A percentile compares a stretch with the other conserved stretches of the same genome.
Conservation (phyloP, 2,797 vertebrate species). For the Mormyrops boulengeri region DNA sequence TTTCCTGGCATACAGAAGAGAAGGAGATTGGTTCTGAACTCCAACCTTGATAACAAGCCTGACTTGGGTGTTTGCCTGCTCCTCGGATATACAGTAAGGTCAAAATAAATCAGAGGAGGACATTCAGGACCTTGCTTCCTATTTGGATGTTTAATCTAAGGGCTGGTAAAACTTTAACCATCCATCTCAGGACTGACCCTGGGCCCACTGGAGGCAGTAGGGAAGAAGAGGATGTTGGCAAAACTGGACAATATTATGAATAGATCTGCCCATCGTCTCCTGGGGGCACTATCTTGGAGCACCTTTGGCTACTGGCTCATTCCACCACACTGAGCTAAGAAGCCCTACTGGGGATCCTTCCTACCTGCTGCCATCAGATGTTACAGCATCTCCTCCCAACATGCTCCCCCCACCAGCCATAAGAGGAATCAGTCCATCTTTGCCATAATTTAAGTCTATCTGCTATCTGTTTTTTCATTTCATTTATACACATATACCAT, state of each 20-base stretch:
- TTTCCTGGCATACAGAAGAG: not conserved
- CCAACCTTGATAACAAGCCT: not conserved
- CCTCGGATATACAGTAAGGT: not conserved
- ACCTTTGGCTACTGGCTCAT: not conserved
- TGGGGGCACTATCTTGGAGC: not conserved
- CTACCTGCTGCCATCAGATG: not conserved
- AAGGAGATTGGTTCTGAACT: not conserved
- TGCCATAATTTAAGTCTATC: not conserved
- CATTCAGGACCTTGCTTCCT: not conserved
- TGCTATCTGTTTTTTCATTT: not conserved
- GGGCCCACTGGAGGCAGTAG: not conserved
- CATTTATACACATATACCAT: not conserved
- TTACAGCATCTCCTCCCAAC: not conserved
- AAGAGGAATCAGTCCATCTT: not conserved
- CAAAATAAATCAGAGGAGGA: not conserved
- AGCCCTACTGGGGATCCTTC: not conserved
- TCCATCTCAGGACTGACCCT: not conserved
- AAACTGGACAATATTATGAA: not conserved
- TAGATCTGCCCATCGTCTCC: not conserved
- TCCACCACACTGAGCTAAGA: not conserved
- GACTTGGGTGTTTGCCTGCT: not conserved
- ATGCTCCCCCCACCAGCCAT: not conserved
- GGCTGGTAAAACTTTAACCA: not conserved
- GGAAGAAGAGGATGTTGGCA: not conserved
- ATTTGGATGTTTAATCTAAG: not conserved